Conservation (phyloP, 2,113 vertebrate species). For the Cariama cristata region DNA sequence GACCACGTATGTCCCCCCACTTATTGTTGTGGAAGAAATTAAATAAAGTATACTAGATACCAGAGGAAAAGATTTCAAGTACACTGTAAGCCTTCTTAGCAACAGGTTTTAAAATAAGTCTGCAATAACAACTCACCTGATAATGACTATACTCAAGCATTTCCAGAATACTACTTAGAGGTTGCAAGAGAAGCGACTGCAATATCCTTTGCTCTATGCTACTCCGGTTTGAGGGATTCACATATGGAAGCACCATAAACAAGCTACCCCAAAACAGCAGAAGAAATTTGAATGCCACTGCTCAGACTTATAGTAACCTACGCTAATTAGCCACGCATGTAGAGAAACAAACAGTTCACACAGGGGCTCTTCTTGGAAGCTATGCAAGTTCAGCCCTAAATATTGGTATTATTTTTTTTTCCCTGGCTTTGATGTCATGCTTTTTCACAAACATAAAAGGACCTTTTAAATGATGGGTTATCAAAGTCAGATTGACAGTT, state of each 20-base stretch:
- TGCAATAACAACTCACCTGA: constrained; percentile 84
- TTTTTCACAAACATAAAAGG: constrained; percentile 87
- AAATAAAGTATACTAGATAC: background rate
- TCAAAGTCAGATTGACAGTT: constrained; percentile 89
- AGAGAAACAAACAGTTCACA: constrained; percentile 81
- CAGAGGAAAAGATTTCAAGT: background rate
- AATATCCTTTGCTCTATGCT: constrained; percentile 48
- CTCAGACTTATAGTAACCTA: constrained; percentile 82
- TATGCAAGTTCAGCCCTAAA: constrained; percentile 81
- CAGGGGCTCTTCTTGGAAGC: constrained; percentile 80
- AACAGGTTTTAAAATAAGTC: background rate
- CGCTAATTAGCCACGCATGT: constrained; percentile 90
- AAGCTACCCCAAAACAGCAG: constrained; percentile 61
- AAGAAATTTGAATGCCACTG: constrained; percentile 66
- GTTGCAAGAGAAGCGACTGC: constrained; percentile 19
- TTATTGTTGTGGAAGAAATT: background rate
- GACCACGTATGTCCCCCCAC: fast-evolving
- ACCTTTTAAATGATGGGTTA: constrained; percentile 86
- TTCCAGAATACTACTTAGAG: constrained; percentile 86
- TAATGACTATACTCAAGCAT: constrained; percentile 98
- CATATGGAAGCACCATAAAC: constrained; percentile 65
- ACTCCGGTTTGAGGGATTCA: constrained; percentile 42
- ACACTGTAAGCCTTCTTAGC: background rate
- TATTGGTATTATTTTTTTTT: constrained; percentile 85
- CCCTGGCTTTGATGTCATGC: constrained; percentile 92